These are phyloP conservation scores for Arctia plantaginis DNA, from an alignment of 2,888 invertebrate species.

Conservation along the genomic window DNA sequence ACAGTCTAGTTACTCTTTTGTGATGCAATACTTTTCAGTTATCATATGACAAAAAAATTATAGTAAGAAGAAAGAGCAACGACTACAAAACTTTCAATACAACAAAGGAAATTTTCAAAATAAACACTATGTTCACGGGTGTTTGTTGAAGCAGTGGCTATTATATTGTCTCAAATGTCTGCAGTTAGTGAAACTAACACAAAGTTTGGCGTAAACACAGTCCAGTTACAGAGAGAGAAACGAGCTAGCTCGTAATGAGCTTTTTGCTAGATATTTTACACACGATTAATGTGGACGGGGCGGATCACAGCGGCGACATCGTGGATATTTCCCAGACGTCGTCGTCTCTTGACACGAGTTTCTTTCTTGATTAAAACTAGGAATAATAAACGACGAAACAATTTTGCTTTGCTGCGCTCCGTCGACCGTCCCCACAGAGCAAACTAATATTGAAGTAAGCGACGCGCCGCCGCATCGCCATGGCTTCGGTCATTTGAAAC, in stretches of 20 bases:
- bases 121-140: constrained; percentile 35
- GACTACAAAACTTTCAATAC: constrained; percentile 35
- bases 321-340: constrained; percentile 72
- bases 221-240: constrained; percentile 47
- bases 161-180: constrained; percentile 44
- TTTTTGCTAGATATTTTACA: constrained; percentile 69
- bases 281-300: constrained; percentile 69
- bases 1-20: constrained; percentile 29
- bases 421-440: constrained; percentile 61
- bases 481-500: constrained; percentile 58
- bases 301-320: constrained; percentile 63
- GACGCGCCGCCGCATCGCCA: constrained; percentile 53
- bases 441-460: constrained; percentile 76
- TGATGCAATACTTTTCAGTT: constrained; percentile 31
- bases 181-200: constrained; percentile 48
- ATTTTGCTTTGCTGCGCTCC: constrained; percentile 70
- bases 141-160: constrained; percentile 35
- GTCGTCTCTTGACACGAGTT: constrained; percentile 58
- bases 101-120: constrained; percentile 42
- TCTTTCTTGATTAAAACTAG: constrained; percentile 83
- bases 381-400: constrained; percentile 83
- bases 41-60: constrained; percentile 9
- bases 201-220: constrained; percentile 47
- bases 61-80: constrained; percentile 34
- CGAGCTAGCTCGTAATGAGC: constrained; percentile 58